phyloP scores from a whole-genome alignment of 1,140 invertebrate genomes.

The Chelonus insularis region DNA sequence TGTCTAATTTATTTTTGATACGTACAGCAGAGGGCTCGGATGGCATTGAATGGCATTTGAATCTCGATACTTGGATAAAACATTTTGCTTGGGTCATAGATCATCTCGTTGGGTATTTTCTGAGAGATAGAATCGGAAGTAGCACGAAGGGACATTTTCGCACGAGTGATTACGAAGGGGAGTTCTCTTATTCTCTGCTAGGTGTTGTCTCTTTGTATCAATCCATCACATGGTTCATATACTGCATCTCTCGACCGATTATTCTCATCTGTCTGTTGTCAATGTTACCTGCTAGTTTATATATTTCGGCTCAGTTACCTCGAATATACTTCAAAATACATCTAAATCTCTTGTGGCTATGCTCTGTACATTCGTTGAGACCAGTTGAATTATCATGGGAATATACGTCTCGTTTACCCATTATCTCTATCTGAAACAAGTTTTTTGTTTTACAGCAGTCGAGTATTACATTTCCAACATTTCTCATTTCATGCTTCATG shows the following conservation, averaged over 20 bases:
- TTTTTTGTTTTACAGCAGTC: neutral
- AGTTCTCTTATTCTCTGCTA: neutral
- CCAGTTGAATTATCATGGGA: neutral
- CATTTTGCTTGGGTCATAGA: slow-evolving; percentile 14
- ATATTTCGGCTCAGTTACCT: slow-evolving; percentile 1
- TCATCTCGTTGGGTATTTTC: slow-evolving; percentile 18
- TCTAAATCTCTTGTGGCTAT: neutral
- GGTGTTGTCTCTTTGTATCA: slow-evolving; percentile 6
- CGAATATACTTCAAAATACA: neutral
- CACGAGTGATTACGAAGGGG: slow-evolving; percentile 29
- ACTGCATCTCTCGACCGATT: neutral
- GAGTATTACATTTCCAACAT: neutral
- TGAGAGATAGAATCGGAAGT: slow-evolving; percentile 12
- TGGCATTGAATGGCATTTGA: neutral
- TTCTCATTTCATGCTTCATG: too few species aligned
- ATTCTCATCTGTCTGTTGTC: slow-evolving; percentile 45
- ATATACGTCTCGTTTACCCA: neutral
- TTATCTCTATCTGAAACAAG: neutral
- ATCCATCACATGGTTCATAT: neutral
- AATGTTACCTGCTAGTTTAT: slow-evolving; percentile 26
- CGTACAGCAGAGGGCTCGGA: neutral
- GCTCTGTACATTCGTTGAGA: neutral
- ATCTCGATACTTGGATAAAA: neutral
- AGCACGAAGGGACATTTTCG: slow-evolving; percentile 4
- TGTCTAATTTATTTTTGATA: slow-evolving; percentile 13